Conservation (phyloP, 2,888 invertebrate species). For the Drosophila diplacantha region DNA sequence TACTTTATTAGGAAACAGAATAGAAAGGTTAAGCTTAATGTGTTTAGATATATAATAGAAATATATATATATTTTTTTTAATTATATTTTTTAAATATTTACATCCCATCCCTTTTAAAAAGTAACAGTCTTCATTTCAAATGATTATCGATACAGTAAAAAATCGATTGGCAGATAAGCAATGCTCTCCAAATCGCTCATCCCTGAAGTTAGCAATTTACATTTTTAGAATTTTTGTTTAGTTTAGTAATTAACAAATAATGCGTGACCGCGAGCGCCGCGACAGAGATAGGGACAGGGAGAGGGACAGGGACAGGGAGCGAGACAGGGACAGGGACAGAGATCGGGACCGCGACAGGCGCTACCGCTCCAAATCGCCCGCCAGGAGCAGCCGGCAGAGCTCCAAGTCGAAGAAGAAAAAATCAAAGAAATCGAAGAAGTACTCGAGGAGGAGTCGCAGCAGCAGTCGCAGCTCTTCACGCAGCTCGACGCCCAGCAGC, state of each 20-base stretch:
- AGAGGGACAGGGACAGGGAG: conserved; percentile 49
- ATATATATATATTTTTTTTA: too few relatives aligned
- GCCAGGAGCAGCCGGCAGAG: conserved; percentile 46
- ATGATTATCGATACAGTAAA: background rate
- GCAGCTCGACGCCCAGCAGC: conserved; percentile 46
- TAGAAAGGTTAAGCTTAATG: background rate
- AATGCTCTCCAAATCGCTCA: background rate
- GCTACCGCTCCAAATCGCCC: conserved; percentile 63
- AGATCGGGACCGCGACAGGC: conserved; percentile 58
- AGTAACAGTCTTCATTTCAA: background rate
- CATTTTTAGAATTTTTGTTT: background rate
- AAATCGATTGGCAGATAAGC: conserved; percentile 6
- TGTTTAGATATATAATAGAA: background rate
- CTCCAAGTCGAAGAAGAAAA: conserved; percentile 72
- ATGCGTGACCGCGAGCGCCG: conserved; percentile 54
- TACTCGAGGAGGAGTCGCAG: conserved; percentile 69
- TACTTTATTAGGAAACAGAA: background rate
- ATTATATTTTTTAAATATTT: background rate
- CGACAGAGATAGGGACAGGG: conserved; percentile 47
- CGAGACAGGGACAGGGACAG: conserved; percentile 60
- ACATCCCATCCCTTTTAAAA: background rate
- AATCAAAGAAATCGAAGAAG: conserved; percentile 71
- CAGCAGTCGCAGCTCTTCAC: conserved; percentile 63
- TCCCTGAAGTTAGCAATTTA: background rate
- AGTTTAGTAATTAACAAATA: conserved; percentile 7